Evolutionary conservation across 2,113 vertebrate genomes (phyloP).

Genomic region (Cavia porcellus): DNA sequence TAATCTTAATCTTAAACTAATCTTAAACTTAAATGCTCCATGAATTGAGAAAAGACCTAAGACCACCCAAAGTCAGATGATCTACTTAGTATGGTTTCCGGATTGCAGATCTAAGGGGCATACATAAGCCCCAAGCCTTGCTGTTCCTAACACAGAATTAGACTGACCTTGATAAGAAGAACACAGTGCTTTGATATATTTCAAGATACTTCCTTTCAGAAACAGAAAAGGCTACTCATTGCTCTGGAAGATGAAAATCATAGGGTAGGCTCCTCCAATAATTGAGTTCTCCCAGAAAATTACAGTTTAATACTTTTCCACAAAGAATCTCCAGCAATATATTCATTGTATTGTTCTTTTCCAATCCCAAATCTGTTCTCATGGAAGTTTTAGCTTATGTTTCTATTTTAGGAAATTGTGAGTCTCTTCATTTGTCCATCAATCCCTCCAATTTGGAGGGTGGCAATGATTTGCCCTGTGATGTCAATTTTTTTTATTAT

Average conservation of each 20-base stretch:
- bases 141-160: not conserved
- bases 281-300: not conserved
- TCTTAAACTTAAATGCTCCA: too few relatives aligned
- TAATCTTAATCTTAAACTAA: too few relatives aligned
- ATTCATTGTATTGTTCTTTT: not conserved
- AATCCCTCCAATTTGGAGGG: not conserved
- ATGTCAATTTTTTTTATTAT: not conserved
- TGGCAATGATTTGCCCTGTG: not conserved
- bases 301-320: not conserved
- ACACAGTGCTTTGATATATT: not conserved
- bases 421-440: not conserved
- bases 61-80: not conserved
- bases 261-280: accelerated
- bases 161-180: not conserved
- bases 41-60: not conserved
- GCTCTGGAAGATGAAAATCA: not conserved
- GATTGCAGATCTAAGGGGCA: not conserved
- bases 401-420: not conserved
- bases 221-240: not conserved
- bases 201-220: not conserved
- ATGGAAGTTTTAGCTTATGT: not conserved
- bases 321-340: not conserved
- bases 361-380: too few relatives aligned
- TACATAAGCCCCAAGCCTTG: not conserved
- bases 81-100: not conserved